Conservation (phyloP, 2,888 invertebrate genomes). For the Brachypalpus laphriformis region DNA sequence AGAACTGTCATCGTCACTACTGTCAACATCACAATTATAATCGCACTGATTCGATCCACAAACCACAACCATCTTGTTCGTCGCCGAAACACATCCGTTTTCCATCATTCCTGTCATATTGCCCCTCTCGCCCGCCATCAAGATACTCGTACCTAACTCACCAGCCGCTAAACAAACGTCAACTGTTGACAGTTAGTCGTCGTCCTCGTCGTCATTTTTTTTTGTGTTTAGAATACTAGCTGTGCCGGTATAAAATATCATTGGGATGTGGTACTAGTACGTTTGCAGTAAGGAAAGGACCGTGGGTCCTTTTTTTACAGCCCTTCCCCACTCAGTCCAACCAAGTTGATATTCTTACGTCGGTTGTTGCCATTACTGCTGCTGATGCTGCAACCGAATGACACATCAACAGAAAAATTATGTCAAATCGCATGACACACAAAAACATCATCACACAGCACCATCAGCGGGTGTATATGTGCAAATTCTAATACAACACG, state of each 20-base stretch:
- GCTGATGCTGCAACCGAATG: constrained; percentile 53
- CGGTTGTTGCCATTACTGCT: constrained; percentile 25
- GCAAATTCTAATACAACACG: constrained; percentile 54
- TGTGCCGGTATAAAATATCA: constrained; percentile 20
- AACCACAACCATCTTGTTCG: constrained; percentile 1
- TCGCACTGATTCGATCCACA: constrained; percentile 22
- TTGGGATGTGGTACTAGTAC: constrained; percentile 26
- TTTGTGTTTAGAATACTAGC: constrained; percentile 1
- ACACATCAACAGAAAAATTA: constrained; percentile 68
- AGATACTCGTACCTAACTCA: constrained; percentile 21
- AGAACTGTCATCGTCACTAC: constrained; percentile 38
- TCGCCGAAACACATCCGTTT: constrained; percentile 33
- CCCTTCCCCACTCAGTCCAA: neutral
- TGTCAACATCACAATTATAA: constrained; percentile 43
- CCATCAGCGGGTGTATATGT: neutral
- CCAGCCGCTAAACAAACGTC: constrained; percentile 43
- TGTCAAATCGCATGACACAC: constrained; percentile 64
- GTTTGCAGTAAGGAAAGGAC: constrained; percentile 6
- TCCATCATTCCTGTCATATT: constrained; percentile 50
- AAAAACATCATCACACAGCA: constrained; percentile 52
- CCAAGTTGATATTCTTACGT: constrained; percentile 4
- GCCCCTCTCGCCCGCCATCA: neutral
- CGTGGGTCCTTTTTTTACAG: neutral
- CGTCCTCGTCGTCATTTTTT: neutral
- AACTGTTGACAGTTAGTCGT: constrained; percentile 48